Evolutionary conservation across 2,797 vertebrate genomes (phyloP), one percentile per base, ranked within the genome.

Genomic region (Sphenopsis melanotis): DNA sequence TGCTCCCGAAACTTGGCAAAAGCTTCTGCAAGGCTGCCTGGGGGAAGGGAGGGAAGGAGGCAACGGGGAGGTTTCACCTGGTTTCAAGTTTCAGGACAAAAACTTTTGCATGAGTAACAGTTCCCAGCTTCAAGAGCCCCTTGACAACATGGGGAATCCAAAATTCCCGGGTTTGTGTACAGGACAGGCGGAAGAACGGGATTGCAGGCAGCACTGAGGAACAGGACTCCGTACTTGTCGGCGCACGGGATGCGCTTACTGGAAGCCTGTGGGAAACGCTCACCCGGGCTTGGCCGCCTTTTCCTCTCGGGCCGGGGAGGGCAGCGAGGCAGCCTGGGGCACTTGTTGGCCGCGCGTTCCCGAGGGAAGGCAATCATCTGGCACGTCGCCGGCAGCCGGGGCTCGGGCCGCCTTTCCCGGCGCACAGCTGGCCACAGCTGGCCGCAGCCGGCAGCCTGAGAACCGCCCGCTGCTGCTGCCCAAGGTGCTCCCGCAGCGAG

Each of bases 361-460:
- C 23, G 55, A 36, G 44, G 86, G 84, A 81, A 57, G 49, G 77
- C 76, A 83, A 57, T 85, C 93, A 84, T 90, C 69, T 87, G 96
- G 95, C 80, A 17, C 8, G 3, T 6, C 19, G 53, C 52, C 47
- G 7, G 49, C 83, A 91, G 94, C 84, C 78, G 57, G 90, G 66
- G 88, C 75, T 53, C 15, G 85, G 80, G 95, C 94, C 53, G 80
- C 10, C 5, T 77, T 84, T 92, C 83, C 50, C 75, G 42, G 59
- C 24, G 41, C 92, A 81, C 98, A 98, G 98, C 98, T 98, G 98
- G 95, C 87, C 89, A 68, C 98, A 98, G 98, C 98, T 98, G 98
- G 96, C 96, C 20, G 2, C 50, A 52, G 59, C 12, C 81, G 36
- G 95, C 39, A 93, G 94, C 96, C 97, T 97, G 98, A 98, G 98